Percentiles rank a stretch among this genome's conserved stretches.
These are phyloP conservation scores for Brachycybe producta DNA, from an alignment of 2,888 invertebrate genomes.

Conservation along the genomic window DNA sequence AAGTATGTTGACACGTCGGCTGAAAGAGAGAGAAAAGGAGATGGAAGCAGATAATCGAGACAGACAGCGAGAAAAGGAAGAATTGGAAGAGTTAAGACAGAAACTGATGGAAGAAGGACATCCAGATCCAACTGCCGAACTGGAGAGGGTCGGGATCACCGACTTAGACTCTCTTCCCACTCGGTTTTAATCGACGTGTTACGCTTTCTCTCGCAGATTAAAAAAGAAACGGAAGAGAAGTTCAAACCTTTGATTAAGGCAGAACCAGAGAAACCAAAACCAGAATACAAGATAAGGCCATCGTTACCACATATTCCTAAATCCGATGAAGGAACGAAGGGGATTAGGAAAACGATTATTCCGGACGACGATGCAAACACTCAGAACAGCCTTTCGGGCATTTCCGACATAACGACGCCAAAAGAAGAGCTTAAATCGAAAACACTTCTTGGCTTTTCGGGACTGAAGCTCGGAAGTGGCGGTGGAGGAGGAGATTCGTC, in stretches of 20 bases:
- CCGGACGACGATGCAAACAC: conserved; percentile 21
- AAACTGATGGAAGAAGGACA: conserved; percentile 47
- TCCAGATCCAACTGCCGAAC: conserved; percentile 39
- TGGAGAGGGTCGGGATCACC: conserved; percentile 24
- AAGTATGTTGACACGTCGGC: conserved; percentile 74
- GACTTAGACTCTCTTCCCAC: background rate
- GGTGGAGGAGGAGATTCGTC: conserved; percentile 11
- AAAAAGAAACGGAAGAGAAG: conserved; percentile 63
- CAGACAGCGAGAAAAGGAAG: conserved; percentile 72
- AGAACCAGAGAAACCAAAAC: conserved; percentile 26
- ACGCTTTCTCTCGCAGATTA: conserved; percentile 38
- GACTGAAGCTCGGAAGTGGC: conserved; percentile 22
- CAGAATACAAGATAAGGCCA: conserved; percentile 15
- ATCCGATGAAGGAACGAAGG: background rate
- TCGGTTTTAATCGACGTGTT: background rate
- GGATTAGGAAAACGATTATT: background rate
- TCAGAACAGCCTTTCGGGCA: conserved; percentile 23
- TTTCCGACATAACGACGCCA: conserved; percentile 23
- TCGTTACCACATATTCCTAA: background rate
- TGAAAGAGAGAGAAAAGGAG: conserved; percentile 84
- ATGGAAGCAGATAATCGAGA: conserved; percentile 84
- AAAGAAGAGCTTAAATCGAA: conserved; percentile 22
- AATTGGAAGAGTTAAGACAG: conserved; percentile 67
- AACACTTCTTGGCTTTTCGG: conserved; percentile 22
- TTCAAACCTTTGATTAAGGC: conserved; percentile 72